Base-by-base conservation (phyloP, 2,113 vertebrate genomes). In the Oxyura jamaicensis region DNA sequence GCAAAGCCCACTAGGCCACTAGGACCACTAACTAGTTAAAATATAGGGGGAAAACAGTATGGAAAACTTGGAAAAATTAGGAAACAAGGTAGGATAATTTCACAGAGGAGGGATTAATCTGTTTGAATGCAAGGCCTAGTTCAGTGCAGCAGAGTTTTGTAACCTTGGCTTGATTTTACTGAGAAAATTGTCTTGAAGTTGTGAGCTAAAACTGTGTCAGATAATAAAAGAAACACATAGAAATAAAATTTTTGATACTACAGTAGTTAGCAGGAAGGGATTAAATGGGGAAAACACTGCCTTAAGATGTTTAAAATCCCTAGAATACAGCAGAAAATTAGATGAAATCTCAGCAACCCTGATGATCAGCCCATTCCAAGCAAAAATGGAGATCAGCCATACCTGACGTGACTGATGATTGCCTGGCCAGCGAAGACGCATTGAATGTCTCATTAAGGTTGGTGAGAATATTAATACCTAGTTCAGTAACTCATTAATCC, bases 401-500 rank as follows among this genome's bases (percentile, higher is more conserved):
- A 22, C 66, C 36, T 68, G 62, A 36, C 13, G 3, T 68, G 39
- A 79, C 39, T 46, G 62, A 68, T 79, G 67, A 65, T 33, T 68
- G 42, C 42, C 41, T 46, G 17, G 33, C 53, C 36, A 60, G 58
- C 0, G 0, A 55, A 93, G 52, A 72, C 1, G 1, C 58, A 42
- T 9, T 90, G 42, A 72, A 39, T 60, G 8, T 85, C 63, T 91
- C 67, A 56, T 83, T 86, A 86, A 90, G 53, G 22, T 39, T 90
- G 63, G 14, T 60, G 72, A 83, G 48, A 86, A 82, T 79, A 87
- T 79, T 82, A 90, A 82, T 50, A 87, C 36, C 31, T 85, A 41
- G 8, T 68, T 94, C 75, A 76, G n/a, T 72, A 79, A 93, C 26
- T 83, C 58, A 60, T 83, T 90, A 86, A 76, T 86, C 58, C 56